Evolutionary conservation across 2,888 invertebrate species (phyloP), one percentile per base, ranked within the genome.

Genomic region (Drosophila birchii): DNA sequence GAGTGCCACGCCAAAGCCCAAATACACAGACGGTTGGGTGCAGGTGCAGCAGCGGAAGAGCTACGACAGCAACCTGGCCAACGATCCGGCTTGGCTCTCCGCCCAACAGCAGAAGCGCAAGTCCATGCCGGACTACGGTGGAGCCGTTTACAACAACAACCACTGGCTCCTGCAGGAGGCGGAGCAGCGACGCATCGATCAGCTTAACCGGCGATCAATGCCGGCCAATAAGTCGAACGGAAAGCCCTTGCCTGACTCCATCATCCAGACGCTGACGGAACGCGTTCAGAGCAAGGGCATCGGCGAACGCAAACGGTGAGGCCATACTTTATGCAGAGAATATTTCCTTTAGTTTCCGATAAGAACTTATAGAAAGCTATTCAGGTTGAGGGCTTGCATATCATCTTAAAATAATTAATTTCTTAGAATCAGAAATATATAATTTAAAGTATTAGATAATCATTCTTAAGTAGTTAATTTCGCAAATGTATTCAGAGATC

Each of bases 101-200:
- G 96, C 96, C 95, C 94, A 96, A 85, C 96, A 95, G 88, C 94
- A 95, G 51, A 94, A 95, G 83, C 94, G 94, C 64, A 95, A 94
- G 77, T 93, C 93, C 6, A 93, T 95, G 86, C 94, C 95, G 1
- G 92, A 93, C 59, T 86, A 78, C 63, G 80, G 78, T 63, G 95
- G 94, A 82, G 95, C 95, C 6, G 69, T 82, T n/a, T 89, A 83
- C 34, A 84, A 77, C 51, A 83, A 75, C 63, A 96, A 97, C 83
- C 98, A 98, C 91, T 98, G 98, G 98, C 94, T 98, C n/a, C 95
- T 97, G 90, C 94, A 98, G 95, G 98, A 98, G 92, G 98, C 98
- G 0, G 98, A 98, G 91, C 95, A 97, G 85, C 94, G 98, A 32
- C 94, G 98, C 72, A 94, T 97, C 80, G 80, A 76, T 51, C 78